Evolutionary conservation across 2,888 invertebrate species (phyloP).

Genomic region (Germaria angustata): DNA sequence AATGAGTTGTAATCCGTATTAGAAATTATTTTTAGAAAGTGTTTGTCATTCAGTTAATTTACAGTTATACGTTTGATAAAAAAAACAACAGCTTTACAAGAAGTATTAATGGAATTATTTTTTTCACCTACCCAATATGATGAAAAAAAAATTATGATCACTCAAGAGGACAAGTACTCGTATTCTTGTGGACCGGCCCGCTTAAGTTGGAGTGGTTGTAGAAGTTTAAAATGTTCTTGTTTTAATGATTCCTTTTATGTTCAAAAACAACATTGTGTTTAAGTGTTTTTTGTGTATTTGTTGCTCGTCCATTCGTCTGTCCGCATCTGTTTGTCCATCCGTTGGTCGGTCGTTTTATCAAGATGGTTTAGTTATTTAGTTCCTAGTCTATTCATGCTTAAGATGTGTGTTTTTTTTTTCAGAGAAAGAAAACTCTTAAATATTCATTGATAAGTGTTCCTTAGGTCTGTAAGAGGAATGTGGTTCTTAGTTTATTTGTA

Average conservation of each 20-base stretch:
- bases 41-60: too few species aligned
- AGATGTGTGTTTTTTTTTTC: background rate
- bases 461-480: conserved; percentile 3
- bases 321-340: background rate
- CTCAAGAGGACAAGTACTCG: background rate
- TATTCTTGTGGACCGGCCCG: conserved; percentile 15
- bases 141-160: background rate
- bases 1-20: too few species aligned
- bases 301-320: background rate
- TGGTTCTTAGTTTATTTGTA: conserved; percentile 2
- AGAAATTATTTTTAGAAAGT: too few species aligned
- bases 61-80: too few species aligned
- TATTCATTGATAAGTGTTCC: conserved; percentile 64
- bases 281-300: conserved; percentile 17
- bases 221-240: conserved; percentile 61
- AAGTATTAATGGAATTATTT: background rate
- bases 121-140: conserved; percentile 1
- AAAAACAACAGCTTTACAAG: too few species aligned
- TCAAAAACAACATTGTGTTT: conserved; percentile 51
- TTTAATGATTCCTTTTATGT: conserved; percentile 61
- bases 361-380: conserved; percentile 66
- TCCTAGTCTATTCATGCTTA: conserved; percentile 27
- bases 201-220: conserved; percentile 36
- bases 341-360: conserved; percentile 37
- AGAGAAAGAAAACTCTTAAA: conserved; percentile 40